Percentiles rank a stretch among this genome's conserved stretches.
Evolutionary conservation across 2,888 invertebrate genomes (phyloP).

Genomic region (Apamea monoglypha): DNA sequence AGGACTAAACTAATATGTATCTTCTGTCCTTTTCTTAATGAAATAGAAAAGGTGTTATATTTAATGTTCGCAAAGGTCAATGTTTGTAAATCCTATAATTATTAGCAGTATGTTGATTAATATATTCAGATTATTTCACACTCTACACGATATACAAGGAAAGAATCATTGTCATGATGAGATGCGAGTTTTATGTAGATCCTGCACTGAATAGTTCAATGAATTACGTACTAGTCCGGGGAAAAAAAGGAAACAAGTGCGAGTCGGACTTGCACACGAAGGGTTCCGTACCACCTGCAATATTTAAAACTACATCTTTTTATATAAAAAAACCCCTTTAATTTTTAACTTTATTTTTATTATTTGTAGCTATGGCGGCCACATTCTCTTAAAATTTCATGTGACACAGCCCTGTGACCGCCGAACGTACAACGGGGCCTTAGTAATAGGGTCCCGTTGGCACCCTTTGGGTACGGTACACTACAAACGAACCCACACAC

Average conservation of each 20-base stretch:
- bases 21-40: no score
- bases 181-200: not conserved
- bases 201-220: not conserved
- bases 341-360: not conserved
- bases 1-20: no score
- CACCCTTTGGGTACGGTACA: not conserved
- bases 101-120: not conserved
- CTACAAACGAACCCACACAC: constrained; percentile 5
- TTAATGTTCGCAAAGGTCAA: constrained; percentile 21
- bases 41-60: constrained; percentile 24
- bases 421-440: not conserved
- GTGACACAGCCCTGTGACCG: not conserved
- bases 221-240: not conserved
- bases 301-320: no score
- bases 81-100: constrained; percentile 2
- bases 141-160: not conserved
- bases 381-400: not conserved
- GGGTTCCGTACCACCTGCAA: no score
- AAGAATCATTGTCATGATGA: not conserved
- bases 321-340: no score
- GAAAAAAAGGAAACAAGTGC: not conserved
- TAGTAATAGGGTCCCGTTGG: not conserved
- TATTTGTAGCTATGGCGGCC: not conserved
- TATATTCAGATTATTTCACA: constrained; percentile 18
- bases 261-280: no score